phyloP scores from a whole-genome alignment of 2,888 invertebrate species.

The Noctua pronuba region DNA sequence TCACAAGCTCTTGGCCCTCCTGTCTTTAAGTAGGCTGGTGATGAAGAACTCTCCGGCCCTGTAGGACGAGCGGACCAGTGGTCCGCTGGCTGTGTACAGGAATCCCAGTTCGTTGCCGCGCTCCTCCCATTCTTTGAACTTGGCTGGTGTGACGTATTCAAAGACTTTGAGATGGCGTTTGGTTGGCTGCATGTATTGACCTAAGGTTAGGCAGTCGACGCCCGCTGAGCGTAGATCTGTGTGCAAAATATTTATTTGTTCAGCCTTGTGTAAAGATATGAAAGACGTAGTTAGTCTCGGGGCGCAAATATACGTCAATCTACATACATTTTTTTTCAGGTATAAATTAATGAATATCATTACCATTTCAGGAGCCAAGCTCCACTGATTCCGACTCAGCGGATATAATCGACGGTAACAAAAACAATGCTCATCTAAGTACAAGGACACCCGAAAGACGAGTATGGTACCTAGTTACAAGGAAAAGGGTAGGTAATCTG shows the following conservation, averaged over 20 bases:
- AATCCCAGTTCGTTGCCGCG: conserved; percentile 96
- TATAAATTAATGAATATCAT: background rate
- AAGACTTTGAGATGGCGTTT: conserved; percentile 98
- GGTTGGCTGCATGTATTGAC: conserved; percentile 99
- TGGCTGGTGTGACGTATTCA: conserved; percentile 99
- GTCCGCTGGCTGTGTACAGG: conserved; percentile 99
- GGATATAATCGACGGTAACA: no score
- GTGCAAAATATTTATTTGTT: background rate
- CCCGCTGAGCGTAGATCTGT: conserved; percentile 94
- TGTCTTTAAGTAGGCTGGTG: conserved; percentile 93
- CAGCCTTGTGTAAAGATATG: background rate
- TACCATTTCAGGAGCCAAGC: background rate
- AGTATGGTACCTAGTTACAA: no score
- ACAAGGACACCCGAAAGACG: no score
- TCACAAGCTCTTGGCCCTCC: conserved; percentile 86
- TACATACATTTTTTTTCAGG: background rate
- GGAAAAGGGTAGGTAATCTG: no score
- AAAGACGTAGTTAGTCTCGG: background rate
- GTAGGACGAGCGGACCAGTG: conserved; percentile 98
- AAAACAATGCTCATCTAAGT: no score
- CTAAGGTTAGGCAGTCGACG: conserved; percentile 98
- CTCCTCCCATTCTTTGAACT: conserved; percentile 96
- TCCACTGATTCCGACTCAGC: no score
- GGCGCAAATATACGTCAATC: background rate
- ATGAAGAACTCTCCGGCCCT: conserved; percentile 99